phyloP scores from a whole-genome alignment of 2,888 invertebrate genomes.

The Rhynchonema sp. region DNA sequence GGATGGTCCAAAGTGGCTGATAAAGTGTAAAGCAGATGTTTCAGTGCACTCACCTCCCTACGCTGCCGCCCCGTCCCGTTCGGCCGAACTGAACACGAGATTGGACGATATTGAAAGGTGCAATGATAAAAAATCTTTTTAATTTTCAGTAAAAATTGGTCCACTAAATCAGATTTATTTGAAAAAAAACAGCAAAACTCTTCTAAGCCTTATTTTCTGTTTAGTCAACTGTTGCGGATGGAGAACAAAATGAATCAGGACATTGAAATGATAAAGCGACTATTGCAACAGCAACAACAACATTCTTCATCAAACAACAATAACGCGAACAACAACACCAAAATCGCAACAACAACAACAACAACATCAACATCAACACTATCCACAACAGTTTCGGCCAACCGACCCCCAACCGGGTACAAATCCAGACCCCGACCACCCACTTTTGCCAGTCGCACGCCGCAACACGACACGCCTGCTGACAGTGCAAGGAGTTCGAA shows the following conservation, averaged over 20 bases:
- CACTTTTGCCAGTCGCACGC: too few species aligned
- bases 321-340: not conserved
- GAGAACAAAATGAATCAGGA: conserved; percentile 54
- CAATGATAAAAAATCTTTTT: not conserved
- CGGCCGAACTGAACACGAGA: not conserved
- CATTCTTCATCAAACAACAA: too few species aligned
- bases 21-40: too few species aligned
- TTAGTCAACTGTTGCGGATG: conserved; percentile 43
- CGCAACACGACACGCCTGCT: too few species aligned
- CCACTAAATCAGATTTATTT: too few species aligned
- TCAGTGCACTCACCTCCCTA: not conserved
- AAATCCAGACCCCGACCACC: too few species aligned
- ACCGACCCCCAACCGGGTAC: too few species aligned
- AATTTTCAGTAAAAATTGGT: not conserved
- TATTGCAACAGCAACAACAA: conserved; percentile 40
- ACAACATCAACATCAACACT: too few species aligned
- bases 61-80: not conserved
- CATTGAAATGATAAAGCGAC: conserved; percentile 49
- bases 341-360: not conserved
- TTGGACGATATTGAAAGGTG: conserved; percentile 2
- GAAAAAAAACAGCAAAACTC: conserved; percentile 4
- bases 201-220: conserved; percentile 6
- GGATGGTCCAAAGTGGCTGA: too few species aligned
- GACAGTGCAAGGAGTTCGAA: too few species aligned
- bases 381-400: too few species aligned